A percentile compares a stretch with the other conserved stretches of the same genome.
phyloP scores from a whole-genome alignment of 1,140 invertebrate species.

The Andricus grossulariae region DNA sequence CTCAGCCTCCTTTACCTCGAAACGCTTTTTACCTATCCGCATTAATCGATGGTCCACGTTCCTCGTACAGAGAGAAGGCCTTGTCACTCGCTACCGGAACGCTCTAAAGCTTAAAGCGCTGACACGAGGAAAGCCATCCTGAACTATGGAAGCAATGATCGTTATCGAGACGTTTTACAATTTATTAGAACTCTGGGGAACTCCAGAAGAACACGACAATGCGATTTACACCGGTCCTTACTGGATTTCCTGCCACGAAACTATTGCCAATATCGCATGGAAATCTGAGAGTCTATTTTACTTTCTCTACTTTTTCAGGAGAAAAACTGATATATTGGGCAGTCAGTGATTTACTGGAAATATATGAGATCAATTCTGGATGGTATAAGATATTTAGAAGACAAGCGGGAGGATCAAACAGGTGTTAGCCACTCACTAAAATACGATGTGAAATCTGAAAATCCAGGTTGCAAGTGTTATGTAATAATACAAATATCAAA shows the following conservation, averaged over 20 bases:
- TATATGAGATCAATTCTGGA: background rate
- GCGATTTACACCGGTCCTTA: background rate
- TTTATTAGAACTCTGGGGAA: constrained; percentile 11
- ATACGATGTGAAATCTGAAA: no score
- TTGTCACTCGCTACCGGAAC: constrained; percentile 10
- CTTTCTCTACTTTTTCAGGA: constrained; percentile 20
- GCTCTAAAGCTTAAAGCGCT: constrained; percentile 7
- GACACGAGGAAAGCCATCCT: constrained; percentile 5
- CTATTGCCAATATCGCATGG: constrained; percentile 29
- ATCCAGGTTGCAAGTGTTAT: no score
- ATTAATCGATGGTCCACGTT: constrained; percentile 52
- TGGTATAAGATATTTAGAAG: background rate
- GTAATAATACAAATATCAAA: no score
- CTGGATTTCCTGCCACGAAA: constrained; percentile 22
- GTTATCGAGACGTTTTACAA: constrained; percentile 23
- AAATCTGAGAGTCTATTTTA: constrained; percentile 11
- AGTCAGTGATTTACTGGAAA: background rate
- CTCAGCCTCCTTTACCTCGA: constrained; percentile 53
- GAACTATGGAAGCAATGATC: constrained; percentile 9
- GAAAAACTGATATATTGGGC: background rate
- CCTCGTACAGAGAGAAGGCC: constrained; percentile 3
- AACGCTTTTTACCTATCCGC: constrained; percentile 51
- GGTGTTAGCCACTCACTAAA: no score
- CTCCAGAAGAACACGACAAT: background rate
- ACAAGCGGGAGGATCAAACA: no score